Evolutionary conservation across 2,797 vertebrate species (phyloP).

Genomic region (Bufotes viridis): DNA sequence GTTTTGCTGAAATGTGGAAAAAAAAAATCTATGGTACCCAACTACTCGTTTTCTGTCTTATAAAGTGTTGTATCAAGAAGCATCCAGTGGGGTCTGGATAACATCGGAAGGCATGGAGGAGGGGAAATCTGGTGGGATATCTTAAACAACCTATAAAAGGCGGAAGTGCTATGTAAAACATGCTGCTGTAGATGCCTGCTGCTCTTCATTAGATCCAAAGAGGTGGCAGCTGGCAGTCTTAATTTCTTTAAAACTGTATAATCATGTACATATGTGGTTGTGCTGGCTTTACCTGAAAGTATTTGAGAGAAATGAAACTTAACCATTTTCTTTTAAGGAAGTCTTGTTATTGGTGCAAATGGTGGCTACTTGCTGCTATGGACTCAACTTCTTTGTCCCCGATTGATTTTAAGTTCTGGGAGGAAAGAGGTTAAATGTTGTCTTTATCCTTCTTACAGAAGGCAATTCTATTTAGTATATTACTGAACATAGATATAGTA

Average conservation of each 20-base stretch:
- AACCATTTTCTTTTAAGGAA: not conserved
- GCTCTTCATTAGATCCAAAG: not conserved
- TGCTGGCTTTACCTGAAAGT: not conserved
- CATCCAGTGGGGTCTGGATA: not conserved
- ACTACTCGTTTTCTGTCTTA: not conserved
- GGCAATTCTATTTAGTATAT: conserved; percentile 53
- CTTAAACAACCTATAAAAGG: not conserved
- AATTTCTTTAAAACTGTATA: not conserved
- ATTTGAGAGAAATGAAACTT: not conserved
- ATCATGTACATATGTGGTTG: not conserved
- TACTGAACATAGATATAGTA: conserved; percentile 51
- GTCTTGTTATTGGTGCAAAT: conserved; percentile 10
- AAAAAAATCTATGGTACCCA: not conserved
- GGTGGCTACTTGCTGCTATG: conserved; percentile 38
- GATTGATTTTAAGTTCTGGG: not conserved
- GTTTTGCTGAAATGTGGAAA: not conserved
- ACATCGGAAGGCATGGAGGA: not conserved
- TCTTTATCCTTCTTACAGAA: conserved; percentile 58
- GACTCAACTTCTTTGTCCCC: conserved; percentile 17
- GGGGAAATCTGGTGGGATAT: not conserved
- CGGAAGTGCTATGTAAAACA: not conserved
- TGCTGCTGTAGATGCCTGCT: not conserved
- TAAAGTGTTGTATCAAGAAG: not conserved
- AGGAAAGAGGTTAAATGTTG: not conserved
- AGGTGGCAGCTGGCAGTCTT: not conserved